Base-by-base conservation (phyloP, 1,140 invertebrate genomes). In the Luehdorfia chinensis region DNA sequence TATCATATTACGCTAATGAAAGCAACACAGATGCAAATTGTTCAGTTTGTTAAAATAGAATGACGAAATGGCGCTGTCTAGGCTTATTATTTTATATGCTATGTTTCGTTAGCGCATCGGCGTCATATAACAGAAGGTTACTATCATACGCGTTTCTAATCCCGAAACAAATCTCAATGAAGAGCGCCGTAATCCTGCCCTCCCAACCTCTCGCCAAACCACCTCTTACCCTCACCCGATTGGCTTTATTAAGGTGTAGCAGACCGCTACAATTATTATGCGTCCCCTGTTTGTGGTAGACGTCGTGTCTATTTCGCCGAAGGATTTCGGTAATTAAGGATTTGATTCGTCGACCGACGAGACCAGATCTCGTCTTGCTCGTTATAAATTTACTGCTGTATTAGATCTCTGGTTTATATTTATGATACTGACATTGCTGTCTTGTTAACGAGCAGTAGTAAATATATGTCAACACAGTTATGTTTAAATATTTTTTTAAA, bases 241-340 rank as follows among this genome's bases (percentile, higher is more conserved):
- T 85, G 81, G 70, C 81, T 85, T 85, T 85, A 85, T 85, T 85
- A 83, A 85, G 78, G 81, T 81, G 78, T 79, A 81, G 69, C 69
- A 78, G 81, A 79, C 80, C 80, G 78, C 80, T 79, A 83, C 78
- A 75, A 85, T 85, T 85, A 85, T 81, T 83, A 85, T 81, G 78
- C 77, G 76, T 76, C 77, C 81, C 78, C 74, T 79, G 78, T 85
- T 85, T 85, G 78, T 66, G 75, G 77, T 71, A 62, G 66, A 70
- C 78, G 71, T 80, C 71, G 66, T 73, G 69, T 80, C 75, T 75
- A 61, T 75, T 69, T 81, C 71, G 63, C 47, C 51, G 59, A 74
- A 57, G 66, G 76, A 80, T 77, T 71, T 64, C 59, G 62, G 73
- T 83, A 80, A 84, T 84, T 84, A 84, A 80, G 75, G 70, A 80